Evolutionary conservation across 2,113 vertebrate species (phyloP).

Genomic region (Saiga tatarica): DNA sequence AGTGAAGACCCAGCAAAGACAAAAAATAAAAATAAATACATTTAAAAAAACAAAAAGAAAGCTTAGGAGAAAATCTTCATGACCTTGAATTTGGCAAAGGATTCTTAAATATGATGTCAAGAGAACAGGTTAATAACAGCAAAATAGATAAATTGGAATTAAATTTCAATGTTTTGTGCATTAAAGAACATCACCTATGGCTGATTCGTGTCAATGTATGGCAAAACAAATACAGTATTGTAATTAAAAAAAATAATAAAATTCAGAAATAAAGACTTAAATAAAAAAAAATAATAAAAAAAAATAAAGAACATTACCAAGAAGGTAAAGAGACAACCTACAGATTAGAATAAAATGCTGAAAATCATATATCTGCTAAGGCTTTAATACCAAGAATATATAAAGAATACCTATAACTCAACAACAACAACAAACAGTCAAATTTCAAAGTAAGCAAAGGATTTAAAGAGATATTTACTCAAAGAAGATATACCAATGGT

Average conservation of each 20-base stretch:
- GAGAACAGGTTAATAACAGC: background rate
- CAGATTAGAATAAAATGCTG: background rate
- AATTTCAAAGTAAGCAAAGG: background rate
- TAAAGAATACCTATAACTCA: background rate
- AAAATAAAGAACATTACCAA: background rate
- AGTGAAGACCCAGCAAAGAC: background rate
- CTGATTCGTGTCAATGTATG: too few species aligned
- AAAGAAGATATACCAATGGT: background rate
- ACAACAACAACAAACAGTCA: background rate
- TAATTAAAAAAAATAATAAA: too few species aligned
- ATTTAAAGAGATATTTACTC: background rate
- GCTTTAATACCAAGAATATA: background rate
- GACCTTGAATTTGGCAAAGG: background rate
- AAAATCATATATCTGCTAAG: background rate
- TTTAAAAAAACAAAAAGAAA: background rate
- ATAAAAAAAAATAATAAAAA: too few species aligned
- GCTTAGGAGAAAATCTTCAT: background rate
- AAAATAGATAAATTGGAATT: background rate
- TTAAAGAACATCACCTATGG: background rate
- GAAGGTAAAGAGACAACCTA: background rate
- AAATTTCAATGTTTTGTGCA: background rate
- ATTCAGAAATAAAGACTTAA: too few species aligned
- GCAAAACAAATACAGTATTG: too few species aligned
- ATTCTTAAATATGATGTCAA: background rate
- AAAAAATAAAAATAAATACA: background rate